A percentile compares a stretch with the other conserved stretches of the same genome.
These are phyloP conservation scores for Cynopterus sphinx DNA, from an alignment of 2,797 vertebrate species.

Conservation along the genomic window DNA sequence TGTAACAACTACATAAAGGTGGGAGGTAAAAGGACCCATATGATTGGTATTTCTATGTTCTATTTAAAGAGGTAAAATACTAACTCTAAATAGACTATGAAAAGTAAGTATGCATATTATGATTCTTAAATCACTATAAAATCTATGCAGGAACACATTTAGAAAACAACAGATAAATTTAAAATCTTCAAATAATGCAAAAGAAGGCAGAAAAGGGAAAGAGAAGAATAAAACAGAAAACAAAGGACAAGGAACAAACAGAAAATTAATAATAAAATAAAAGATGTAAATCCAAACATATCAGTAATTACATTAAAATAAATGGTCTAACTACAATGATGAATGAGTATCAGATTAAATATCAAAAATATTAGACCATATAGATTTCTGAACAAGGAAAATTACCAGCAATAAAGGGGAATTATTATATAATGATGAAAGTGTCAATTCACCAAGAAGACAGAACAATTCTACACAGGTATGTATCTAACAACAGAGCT, in stretches of 20 bases:
- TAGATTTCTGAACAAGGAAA: not conserved
- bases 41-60: not conserved
- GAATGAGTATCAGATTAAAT: not conserved
- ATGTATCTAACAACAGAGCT: not conserved
- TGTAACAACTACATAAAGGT: not conserved
- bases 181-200: not conserved
- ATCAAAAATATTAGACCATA: not conserved
- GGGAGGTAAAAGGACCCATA: not conserved
- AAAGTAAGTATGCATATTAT: not conserved
- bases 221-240: not conserved
- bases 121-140: not conserved
- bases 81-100: not conserved
- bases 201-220: not conserved
- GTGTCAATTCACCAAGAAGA: not conserved
- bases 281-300: not conserved
- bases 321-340: not conserved
- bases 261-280: not conserved
- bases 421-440: not conserved
- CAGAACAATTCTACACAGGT: not conserved
- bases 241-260: not conserved
- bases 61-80: not conserved
- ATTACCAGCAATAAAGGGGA: not conserved
- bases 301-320: not conserved
- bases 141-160: not conserved
- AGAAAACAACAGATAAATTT: not conserved